Evolutionary conservation across 2,113 vertebrate species (phyloP), one percentile per base, ranked within the genome.

Genomic region (Plectropomus leopardus): DNA sequence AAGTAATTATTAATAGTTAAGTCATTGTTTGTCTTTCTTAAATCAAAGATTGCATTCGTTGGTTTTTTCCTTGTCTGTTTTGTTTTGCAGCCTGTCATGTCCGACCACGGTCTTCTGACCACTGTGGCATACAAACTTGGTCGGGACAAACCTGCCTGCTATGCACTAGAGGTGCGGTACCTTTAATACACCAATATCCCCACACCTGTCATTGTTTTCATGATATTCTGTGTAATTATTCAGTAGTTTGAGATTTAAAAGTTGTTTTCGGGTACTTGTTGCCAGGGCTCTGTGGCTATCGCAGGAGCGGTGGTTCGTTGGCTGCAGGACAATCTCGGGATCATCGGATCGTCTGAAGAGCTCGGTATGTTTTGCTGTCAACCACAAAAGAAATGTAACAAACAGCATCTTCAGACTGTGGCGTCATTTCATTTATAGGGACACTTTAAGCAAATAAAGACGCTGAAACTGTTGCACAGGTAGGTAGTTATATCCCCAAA

Each of bases 261-360:
- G 21, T 3, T 9, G 5, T 51, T 28, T 23, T 21, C 4, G 51
- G 32, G 13, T 68, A 0, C n/a, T 4, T n/a, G n/a, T n/a, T 11
- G 0, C 45, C 87, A 99, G 98, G 98, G 98, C 57, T 99, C 98
- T 3, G 98, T 99, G 76, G 98, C 98, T 79, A 99, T 99, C 50
- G 97, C 96, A 14, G 98, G 98, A 80, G 98, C 97, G 45, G 96
- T 98, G 86, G 96, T 99, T 45, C 97, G 97, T 60, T 99, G 98
- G 98, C 92, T 99, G 76, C 96, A 96, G 88, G 98, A 99, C 93
- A 99, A 99, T 80, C 96, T 99, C 3, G 97, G 97, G 64, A 98
- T 99, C 63, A 95, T 97, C 45, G 85, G 92, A 15, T 89, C 92
- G 34, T 94, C 96, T n/a, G 91, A 95, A 6, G 98, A 99, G 91